Evolutionary conservation across 2,113 vertebrate species (phyloP).

Genomic region (Pterocles burchelli): DNA sequence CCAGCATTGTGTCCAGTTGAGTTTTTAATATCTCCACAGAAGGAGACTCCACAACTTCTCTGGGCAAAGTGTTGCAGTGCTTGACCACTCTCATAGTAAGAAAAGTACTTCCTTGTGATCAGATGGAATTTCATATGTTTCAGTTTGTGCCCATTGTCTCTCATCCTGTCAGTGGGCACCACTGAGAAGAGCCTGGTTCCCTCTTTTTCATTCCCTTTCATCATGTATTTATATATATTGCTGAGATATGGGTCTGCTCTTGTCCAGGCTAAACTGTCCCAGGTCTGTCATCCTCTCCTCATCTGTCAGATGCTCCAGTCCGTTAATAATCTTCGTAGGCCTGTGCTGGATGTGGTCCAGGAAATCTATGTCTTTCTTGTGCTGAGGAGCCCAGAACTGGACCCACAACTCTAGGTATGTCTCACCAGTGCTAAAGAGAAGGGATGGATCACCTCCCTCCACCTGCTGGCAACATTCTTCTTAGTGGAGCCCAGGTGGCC

Average conservation of each 20-base stretch:
- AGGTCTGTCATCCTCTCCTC: neutral
- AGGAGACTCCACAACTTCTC: neutral
- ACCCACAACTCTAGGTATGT: neutral
- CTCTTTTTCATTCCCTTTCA: neutral
- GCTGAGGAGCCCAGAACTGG: neutral
- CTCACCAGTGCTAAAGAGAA: neutral
- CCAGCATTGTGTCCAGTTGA: neutral
- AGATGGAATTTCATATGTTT: neutral
- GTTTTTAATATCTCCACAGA: neutral
- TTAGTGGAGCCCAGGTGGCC: neutral
- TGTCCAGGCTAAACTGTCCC: neutral
- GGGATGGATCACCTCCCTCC: accelerated
- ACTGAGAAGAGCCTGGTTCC: neutral
- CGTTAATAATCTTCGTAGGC: neutral
- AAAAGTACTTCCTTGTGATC: neutral
- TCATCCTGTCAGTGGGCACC: neutral
- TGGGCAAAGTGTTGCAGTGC: neutral
- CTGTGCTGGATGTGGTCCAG: neutral
- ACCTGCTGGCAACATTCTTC: neutral
- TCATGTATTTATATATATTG: neutral
- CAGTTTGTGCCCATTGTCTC: neutral
- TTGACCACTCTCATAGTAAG: neutral
- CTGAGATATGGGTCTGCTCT: neutral
- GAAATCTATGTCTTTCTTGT: neutral
- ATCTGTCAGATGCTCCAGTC: neutral